Evolutionary conservation across 2,888 invertebrate genomes (phyloP).

Genomic region (Scelioninae gen. 1): DNA sequence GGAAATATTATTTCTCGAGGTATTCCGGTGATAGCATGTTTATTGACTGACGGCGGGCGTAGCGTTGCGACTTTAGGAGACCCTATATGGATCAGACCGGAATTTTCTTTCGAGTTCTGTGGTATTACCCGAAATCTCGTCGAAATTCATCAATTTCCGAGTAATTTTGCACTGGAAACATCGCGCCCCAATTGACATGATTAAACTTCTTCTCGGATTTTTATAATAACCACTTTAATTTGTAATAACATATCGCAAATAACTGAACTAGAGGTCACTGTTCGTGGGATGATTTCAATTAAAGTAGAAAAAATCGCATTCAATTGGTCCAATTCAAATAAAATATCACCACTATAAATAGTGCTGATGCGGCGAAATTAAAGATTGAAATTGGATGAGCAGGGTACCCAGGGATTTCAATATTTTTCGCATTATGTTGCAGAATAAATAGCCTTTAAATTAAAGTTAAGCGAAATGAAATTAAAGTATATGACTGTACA

Average conservation of each 20-base stretch:
- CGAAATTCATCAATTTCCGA: conserved; percentile 13
- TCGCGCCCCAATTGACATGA: background rate
- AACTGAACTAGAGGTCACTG: background rate
- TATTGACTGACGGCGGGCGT: conserved; percentile 36
- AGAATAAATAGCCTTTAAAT: background rate
- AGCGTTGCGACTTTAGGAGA: conserved; percentile 28
- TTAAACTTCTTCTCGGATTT: background rate
- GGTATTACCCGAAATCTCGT: conserved; percentile 20
- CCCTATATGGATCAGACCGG: conserved; percentile 16
- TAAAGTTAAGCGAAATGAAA: conserved; percentile 9
- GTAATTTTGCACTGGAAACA: background rate
- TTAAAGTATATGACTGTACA: conserved; percentile 17
- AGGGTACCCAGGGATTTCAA: background rate
- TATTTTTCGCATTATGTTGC: background rate
- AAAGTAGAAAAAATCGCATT: background rate
- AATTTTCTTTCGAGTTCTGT: conserved; percentile 21
- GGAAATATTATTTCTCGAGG: conserved; percentile 36
- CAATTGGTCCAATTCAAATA: too few species aligned
- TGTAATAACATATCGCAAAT: too few species aligned
- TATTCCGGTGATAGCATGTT: conserved; percentile 38
- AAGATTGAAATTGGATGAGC: background rate
- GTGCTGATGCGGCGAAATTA: background rate
- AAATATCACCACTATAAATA: background rate
- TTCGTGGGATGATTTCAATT: background rate
- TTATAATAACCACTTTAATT: too few species aligned